phyloP scores from a whole-genome alignment of 2,797 vertebrate species.

The Parauchenoglanis ngamensis region DNA sequence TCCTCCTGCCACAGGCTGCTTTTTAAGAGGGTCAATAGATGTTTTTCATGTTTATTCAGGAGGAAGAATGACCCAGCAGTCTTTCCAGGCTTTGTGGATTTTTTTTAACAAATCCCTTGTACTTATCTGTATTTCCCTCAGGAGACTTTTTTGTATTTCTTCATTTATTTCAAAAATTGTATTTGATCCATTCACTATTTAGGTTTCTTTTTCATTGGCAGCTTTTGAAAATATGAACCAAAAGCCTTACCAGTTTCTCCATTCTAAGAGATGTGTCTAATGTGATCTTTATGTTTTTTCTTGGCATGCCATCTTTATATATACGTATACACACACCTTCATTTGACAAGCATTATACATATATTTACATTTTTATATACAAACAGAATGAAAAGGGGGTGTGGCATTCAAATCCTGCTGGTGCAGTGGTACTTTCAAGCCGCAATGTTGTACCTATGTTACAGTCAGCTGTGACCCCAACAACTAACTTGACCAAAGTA shows the following conservation, averaged over 20 bases:
- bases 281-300: constrained; percentile 48
- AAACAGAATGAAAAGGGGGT: background rate
- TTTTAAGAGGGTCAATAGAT: background rate
- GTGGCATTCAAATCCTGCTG: background rate
- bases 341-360: too few species aligned
- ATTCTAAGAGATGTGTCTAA: constrained; percentile 44
- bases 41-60: constrained; percentile 19
- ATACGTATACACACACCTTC: too few species aligned
- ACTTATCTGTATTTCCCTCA: background rate
- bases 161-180: background rate
- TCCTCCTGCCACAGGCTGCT: constrained; percentile 20
- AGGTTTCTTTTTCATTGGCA: constrained; percentile 37
- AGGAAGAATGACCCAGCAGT: background rate
- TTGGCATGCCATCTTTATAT: constrained; percentile 66
- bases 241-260: constrained; percentile 56
- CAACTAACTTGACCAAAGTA: background rate
- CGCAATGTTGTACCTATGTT: background rate
- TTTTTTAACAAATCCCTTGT: background rate
- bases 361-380: too few species aligned
- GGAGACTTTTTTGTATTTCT: background rate
- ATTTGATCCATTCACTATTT: background rate
- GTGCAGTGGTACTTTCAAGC: background rate
- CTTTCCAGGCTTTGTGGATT: background rate
- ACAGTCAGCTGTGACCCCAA: background rate
- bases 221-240: background rate